Conservation (phyloP, 2,113 vertebrate species). For the Gavialis gangeticus region DNA sequence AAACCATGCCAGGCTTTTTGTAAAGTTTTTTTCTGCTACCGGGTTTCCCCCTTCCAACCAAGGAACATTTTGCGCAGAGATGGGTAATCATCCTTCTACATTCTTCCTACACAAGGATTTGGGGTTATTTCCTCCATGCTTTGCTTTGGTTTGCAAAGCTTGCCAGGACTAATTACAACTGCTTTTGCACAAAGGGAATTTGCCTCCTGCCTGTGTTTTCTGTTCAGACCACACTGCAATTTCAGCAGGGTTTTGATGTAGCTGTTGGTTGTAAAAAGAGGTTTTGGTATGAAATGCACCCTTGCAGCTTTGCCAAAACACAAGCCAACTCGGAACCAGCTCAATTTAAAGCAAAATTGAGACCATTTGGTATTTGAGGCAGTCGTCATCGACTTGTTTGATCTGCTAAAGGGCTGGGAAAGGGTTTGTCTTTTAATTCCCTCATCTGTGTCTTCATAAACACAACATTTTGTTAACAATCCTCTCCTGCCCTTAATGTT, state of each 20-base stretch:
- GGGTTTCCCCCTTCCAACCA: background rate
- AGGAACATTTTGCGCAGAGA: conserved; percentile 47
- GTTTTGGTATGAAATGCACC: conserved; percentile 45
- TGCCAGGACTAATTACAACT: background rate
- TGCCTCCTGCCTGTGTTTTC: conserved; percentile 54
- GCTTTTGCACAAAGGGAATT: background rate
- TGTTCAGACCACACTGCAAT: conserved; percentile 27
- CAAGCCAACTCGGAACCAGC: conserved; percentile 1
- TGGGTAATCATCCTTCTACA: conserved; percentile 42
- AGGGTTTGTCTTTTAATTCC: background rate
- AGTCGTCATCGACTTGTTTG: conserved; percentile 37
- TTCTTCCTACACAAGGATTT: background rate
- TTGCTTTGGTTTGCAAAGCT: conserved; percentile 1
- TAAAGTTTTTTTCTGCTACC: background rate
- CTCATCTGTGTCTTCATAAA: conserved; percentile 9
- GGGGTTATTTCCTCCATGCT: background rate
- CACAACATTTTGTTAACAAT: background rate
- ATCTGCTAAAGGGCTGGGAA: background rate
- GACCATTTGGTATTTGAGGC: conserved; percentile 42
- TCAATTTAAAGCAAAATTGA: conserved; percentile 52
- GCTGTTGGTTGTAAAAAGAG: conserved; percentile 40
- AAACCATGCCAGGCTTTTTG: background rate
- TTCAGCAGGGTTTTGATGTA: conserved; percentile 56
- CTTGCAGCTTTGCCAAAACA: background rate
- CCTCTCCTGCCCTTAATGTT: conserved; percentile 19